These are phyloP conservation scores for Zaprionus taronus DNA, from an alignment of 1,140 invertebrate genomes.

Conservation along the genomic window DNA sequence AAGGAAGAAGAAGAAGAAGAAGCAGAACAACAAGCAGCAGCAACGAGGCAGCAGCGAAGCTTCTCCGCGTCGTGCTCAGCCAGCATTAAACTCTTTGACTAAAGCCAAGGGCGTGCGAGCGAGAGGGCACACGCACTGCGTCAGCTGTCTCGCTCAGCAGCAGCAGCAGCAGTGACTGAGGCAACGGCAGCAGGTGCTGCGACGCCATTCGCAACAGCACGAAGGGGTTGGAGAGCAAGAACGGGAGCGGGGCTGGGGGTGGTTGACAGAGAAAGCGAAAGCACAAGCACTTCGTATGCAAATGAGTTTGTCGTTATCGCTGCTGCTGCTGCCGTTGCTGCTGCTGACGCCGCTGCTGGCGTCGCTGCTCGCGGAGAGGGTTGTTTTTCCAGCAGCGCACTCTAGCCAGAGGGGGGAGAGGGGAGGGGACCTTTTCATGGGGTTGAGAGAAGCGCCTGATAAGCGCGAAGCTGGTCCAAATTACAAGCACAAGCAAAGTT, in stretches of 20 bases:
- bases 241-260: neutral
- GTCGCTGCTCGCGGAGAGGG: slow-evolving; percentile 59
- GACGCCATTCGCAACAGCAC: slow-evolving; percentile 66
- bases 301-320: slow-evolving; percentile 81
- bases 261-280: slow-evolving; percentile 53
- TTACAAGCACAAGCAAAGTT: slow-evolving; percentile 39
- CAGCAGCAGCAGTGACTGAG: slow-evolving; percentile 64
- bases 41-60: neutral
- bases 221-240: slow-evolving; percentile 25
- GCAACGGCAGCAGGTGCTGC: slow-evolving; percentile 54
- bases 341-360: slow-evolving; percentile 28
- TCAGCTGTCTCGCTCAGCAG: slow-evolving; percentile 39
- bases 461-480: slow-evolving; percentile 58
- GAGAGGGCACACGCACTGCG: slow-evolving; percentile 23
- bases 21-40: neutral
- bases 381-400: slow-evolving; percentile 58
- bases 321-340: slow-evolving; percentile 44
- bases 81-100: slow-evolving; percentile 81
- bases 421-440: neutral
- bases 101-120: slow-evolving; percentile 50
- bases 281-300: slow-evolving; percentile 84
- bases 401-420: neutral
- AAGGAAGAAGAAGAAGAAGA: slow-evolving; percentile 27
- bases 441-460: slow-evolving; percentile 47
- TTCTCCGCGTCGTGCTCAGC: slow-evolving; percentile 48